A percentile compares a stretch with the other conserved stretches of the same genome.
Evolutionary conservation across 2,797 vertebrate genomes (phyloP).

Genomic region (Morelia viridis): DNA sequence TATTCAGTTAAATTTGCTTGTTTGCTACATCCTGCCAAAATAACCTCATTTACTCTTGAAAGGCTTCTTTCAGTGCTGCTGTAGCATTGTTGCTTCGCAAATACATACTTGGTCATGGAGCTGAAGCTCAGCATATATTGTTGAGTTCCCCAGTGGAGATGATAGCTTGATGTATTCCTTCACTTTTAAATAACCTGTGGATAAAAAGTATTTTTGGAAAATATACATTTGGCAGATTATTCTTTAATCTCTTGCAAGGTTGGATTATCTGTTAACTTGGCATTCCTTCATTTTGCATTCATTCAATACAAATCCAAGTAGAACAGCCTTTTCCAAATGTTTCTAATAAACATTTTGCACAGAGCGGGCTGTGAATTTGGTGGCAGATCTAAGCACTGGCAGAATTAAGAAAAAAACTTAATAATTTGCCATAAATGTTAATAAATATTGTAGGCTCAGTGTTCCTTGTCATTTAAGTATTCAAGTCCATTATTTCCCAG

Average conservation of each 20-base stretch:
- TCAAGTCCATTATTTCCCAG: rapidly evolving
- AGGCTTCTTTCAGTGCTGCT: constrained; percentile 56
- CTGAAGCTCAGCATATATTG: constrained; percentile 59
- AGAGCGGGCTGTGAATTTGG: constrained; percentile 13
- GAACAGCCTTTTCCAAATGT: constrained; percentile 28
- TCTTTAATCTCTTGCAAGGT: constrained; percentile 55
- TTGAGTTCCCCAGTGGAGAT: constrained; percentile 46
- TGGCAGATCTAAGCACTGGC: not conserved
- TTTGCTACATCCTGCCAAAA: constrained; percentile 81
- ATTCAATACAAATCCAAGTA: constrained; percentile 30
- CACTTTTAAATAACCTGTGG: constrained; percentile 54
- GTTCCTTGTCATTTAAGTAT: not conserved
- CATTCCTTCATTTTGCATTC: constrained; percentile 34
- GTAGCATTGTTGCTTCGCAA: constrained; percentile 55
- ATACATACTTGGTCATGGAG: constrained; percentile 50
- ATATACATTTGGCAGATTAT: constrained; percentile 23
- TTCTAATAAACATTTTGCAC: constrained; percentile 8
- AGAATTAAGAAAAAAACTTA: constrained; percentile 18
- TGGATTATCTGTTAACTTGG: constrained; percentile 40
- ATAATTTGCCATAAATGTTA: not conserved
- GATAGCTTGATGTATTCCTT: constrained; percentile 61
- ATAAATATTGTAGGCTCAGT: not conserved
- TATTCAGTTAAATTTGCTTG: constrained; percentile 86
- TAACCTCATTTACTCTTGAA: constrained; percentile 78
- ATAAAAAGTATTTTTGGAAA: constrained; percentile 52